phyloP scores from a whole-genome alignment of 2,113 vertebrate genomes.

The Brienomyrus brachyistius region DNA sequence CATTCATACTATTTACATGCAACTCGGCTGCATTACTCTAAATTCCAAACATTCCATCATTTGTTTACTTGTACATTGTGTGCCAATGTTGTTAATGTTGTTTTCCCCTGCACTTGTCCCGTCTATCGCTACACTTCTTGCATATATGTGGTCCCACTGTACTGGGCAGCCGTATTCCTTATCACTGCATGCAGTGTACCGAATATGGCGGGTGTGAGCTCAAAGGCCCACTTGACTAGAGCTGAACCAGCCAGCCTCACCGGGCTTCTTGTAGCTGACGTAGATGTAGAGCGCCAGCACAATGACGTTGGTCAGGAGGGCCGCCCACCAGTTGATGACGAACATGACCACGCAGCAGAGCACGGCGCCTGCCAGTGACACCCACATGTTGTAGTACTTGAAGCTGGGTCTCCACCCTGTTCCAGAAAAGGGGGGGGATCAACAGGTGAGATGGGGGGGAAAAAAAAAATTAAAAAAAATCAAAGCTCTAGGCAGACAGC shows the following conservation, averaged over 20 bases:
- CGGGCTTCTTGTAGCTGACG: conserved; percentile 96
- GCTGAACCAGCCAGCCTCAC: conserved; percentile 50
- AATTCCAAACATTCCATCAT: background rate
- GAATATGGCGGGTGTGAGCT: background rate
- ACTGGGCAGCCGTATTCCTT: background rate
- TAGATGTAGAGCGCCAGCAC: conserved; percentile 95
- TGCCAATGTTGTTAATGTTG: background rate
- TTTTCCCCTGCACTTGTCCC: background rate
- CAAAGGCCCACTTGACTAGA: background rate
- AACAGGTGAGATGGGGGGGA: no score
- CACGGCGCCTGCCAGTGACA: conserved; percentile 83
- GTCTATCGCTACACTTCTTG: background rate
- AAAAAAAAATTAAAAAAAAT: background rate
- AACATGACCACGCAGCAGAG: conserved; percentile 98
- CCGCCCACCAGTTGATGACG: conserved; percentile 97
- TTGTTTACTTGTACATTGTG: background rate
- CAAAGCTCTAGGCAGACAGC: background rate
- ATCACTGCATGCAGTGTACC: background rate
- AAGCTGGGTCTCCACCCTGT: conserved; percentile 97
- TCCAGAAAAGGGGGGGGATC: background rate
- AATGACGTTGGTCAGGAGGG: conserved; percentile 87
- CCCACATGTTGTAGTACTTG: conserved; percentile 99
- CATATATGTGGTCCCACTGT: background rate
- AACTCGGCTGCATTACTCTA: background rate
- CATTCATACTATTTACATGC: background rate